Conservation (phyloP, 2,888 invertebrate genomes). For the Protophormia terraenovae region DNA sequence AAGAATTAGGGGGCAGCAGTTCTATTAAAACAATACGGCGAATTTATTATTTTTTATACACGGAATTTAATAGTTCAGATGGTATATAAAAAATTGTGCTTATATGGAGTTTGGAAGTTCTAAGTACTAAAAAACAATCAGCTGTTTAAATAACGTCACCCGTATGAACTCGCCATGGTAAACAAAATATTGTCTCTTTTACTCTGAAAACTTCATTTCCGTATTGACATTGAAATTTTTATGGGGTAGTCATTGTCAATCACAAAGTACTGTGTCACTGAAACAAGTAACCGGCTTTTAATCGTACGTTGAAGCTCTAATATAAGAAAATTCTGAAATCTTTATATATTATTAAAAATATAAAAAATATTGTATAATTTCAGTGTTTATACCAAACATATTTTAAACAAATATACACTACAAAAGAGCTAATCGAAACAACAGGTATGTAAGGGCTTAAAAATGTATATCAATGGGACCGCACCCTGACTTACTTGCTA, state of each 20-base stretch:
- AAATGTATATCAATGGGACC: slow-evolving; percentile 18
- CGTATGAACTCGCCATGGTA: no score
- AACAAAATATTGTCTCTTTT: no score
- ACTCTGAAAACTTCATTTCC: no score
- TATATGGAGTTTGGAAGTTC: no score
- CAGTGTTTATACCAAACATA: neutral
- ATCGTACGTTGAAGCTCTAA: slow-evolving; percentile 5
- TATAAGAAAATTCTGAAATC: neutral
- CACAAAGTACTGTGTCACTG: slow-evolving; percentile 31
- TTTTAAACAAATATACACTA: neutral
- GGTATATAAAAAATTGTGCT: no score
- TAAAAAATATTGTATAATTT: slow-evolving; percentile 22
- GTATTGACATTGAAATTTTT: slow-evolving; percentile 29
- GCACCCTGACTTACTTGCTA: slow-evolving; percentile 56
- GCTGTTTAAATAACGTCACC: no score
- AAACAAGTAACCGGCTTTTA: slow-evolving; percentile 49
- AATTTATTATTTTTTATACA: no score
- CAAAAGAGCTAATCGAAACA: neutral
- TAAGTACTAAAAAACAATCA: no score
- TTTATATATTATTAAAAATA: neutral
- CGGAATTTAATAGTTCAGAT: no score
- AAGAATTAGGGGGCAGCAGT: no score
- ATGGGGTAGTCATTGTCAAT: slow-evolving; percentile 21
- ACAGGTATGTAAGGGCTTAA: slow-evolving; percentile 7
- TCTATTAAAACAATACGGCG: no score